Evolutionary conservation across 2,888 invertebrate species (phyloP).

Genomic region (Eupithecia subfuscata): DNA sequence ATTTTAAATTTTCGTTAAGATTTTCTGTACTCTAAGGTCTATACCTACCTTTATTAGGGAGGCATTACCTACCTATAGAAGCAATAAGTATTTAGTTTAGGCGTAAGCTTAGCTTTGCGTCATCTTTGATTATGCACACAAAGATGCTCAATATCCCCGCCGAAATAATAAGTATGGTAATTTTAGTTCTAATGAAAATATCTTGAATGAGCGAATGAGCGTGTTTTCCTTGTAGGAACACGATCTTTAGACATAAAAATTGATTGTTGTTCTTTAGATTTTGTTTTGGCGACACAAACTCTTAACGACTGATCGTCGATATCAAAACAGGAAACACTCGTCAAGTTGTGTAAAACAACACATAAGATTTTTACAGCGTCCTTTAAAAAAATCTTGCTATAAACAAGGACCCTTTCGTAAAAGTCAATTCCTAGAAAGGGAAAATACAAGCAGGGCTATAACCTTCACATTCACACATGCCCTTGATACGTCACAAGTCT

Average conservation of each 20-base stretch:
- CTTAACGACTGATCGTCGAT: neutral
- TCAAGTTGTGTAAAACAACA: neutral
- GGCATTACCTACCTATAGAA: too few species aligned
- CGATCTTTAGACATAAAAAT: neutral
- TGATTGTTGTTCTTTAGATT: neutral
- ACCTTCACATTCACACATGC: slow-evolving; percentile 5
- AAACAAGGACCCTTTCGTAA: neutral
- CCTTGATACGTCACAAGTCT: slow-evolving; percentile 11
- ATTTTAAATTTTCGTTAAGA: too few species aligned
- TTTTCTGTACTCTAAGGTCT: too few species aligned
- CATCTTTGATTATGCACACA: neutral
- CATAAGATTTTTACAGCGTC: neutral
- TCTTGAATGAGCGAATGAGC: neutral
- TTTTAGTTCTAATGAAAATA: neutral
- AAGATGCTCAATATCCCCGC: neutral
- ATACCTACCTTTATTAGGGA: too few species aligned
- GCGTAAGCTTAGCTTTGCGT: neutral
- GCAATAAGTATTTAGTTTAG: neutral
- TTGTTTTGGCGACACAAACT: neutral
- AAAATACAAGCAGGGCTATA: neutral
- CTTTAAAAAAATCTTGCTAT: neutral
- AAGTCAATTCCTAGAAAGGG: neutral
- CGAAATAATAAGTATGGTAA: neutral
- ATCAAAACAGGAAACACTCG: neutral
- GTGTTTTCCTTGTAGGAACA: neutral